These are phyloP conservation scores for Tyrannus savana DNA, from an alignment of 2,113 vertebrate genomes.

Conservation along the genomic window DNA sequence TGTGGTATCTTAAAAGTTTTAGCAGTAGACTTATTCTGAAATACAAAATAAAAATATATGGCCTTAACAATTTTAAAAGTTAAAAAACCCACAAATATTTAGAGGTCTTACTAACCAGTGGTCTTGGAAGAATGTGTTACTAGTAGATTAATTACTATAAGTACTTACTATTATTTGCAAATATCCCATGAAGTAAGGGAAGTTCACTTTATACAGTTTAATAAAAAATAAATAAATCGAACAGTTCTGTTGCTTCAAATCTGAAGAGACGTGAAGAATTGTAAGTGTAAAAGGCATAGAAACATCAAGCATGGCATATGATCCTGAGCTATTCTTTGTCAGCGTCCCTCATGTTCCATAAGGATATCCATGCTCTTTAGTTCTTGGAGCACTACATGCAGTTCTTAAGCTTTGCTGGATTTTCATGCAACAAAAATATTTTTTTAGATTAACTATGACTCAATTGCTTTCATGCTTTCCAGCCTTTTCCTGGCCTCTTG, in stretches of 20 bases:
- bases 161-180: background rate
- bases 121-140: background rate
- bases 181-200: background rate
- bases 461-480: background rate
- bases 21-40: background rate
- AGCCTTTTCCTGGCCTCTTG: background rate
- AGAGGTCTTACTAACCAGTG: background rate
- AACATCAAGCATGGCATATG: background rate
- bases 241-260: background rate
- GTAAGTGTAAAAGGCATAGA: background rate
- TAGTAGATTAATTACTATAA: background rate
- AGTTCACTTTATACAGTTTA: background rate
- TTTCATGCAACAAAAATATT: background rate
- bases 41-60: background rate
- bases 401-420: background rate
- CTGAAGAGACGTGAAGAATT: background rate
- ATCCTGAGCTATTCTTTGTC: background rate
- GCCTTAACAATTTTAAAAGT: background rate
- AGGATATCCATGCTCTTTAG: background rate
- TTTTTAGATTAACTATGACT: background rate
- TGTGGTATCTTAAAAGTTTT: background rate
- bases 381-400: background rate
- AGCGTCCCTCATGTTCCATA: accelerated
- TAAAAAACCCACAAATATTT: background rate
- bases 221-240: background rate